These are phyloP conservation scores for Drosophila meridionalis DNA, from an alignment of 2,888 invertebrate genomes.

Conservation along the genomic window DNA sequence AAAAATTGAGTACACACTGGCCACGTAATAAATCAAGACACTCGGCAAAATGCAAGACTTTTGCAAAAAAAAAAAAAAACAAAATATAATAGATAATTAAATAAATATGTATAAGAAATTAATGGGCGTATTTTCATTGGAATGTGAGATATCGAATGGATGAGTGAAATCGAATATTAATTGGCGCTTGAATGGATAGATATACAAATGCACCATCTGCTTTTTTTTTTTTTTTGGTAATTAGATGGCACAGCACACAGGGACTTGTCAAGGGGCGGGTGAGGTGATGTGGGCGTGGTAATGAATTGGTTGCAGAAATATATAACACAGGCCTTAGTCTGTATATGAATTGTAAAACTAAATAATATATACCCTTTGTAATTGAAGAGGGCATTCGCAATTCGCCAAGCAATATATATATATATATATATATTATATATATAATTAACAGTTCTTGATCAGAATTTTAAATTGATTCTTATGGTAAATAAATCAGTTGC, in stretches of 20 bases:
- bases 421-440: not conserved
- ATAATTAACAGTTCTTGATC: not conserved
- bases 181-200: not conserved
- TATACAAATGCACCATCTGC: not conserved
- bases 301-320: not conserved
- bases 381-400: not conserved
- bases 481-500: not conserved
- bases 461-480: not conserved
- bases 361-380: not conserved
- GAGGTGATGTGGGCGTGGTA: not conserved
- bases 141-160: conserved; percentile 6
- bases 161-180: conserved; percentile 25
- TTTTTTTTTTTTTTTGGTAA: not conserved
- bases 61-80: conserved; percentile 21
- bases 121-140: conserved; percentile 43
- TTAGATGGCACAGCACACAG: conserved; percentile 21
- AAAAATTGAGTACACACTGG: conserved; percentile 23
- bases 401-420: not conserved
- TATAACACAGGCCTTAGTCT: not conserved
- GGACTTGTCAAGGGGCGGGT: not conserved
- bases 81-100: conserved; percentile 11
- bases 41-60: not conserved
- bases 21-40: conserved; percentile 15
- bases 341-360: not conserved
- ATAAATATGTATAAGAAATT: conserved; percentile 16